Evolutionary conservation across 2,113 vertebrate species (phyloP).

Genomic region (Lycaon pictus): DNA sequence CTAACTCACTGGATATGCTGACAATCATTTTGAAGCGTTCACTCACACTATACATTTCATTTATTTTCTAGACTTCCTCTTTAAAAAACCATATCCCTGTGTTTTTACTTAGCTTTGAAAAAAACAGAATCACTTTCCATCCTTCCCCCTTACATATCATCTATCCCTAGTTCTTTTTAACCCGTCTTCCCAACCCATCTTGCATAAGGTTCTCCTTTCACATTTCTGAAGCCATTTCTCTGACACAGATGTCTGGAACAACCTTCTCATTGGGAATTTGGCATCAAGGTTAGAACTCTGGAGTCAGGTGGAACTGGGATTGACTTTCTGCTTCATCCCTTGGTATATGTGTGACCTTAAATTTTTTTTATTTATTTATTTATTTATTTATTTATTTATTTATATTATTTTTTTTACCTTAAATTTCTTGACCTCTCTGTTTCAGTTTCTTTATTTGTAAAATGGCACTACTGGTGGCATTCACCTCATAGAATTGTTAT

Average conservation of each 20-base stretch:
- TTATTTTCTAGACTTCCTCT: neutral
- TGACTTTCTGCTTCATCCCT: neutral
- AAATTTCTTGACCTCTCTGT: neutral
- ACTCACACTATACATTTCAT: slow-evolving; percentile 12
- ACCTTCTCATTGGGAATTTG: neutral
- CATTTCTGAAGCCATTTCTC: neutral
- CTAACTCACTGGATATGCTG: neutral
- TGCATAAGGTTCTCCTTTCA: neutral
- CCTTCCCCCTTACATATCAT: neutral
- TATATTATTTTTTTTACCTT: neutral
- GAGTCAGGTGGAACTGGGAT: neutral
- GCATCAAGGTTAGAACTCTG: neutral
- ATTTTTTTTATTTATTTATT: neutral
- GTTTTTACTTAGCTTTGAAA: slow-evolving; percentile 47
- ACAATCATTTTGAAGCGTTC: neutral
- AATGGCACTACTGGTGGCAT: neutral
- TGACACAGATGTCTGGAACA: neutral
- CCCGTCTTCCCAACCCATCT: neutral
- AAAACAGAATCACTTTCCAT: neutral
- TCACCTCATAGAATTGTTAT: neutral
- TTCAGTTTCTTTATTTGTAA: slow-evolving; percentile 19
- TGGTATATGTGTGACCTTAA: neutral
- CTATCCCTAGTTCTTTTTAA: neutral
- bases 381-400: no score
- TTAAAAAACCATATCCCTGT: neutral